Base-by-base conservation (phyloP, 30 jellyfish, hydroid and myxozoan species). In the Pelagia noctiluca region DNA sequence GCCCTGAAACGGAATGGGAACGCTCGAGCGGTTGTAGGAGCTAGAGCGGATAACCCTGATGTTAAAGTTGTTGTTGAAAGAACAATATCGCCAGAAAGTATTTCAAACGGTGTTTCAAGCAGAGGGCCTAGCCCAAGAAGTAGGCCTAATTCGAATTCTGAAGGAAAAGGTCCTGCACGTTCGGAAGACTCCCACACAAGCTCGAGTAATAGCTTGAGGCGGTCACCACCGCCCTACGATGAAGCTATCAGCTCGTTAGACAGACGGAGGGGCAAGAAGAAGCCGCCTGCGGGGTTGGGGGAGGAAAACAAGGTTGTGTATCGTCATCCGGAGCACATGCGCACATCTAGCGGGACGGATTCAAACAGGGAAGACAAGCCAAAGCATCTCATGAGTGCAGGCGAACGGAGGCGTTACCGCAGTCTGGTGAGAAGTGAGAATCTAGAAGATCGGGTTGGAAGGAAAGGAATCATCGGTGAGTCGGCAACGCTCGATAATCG, bases 171-270 rank as follows among this genome's bases (percentile, higher is more conserved):
- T n/a, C n/a, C n/a, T n/a, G n/a, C 76, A 4, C 53, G 83, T 18
- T 29, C 84, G 0, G 62, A 50, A 23, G 71, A 60, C 67, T 33
- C 76, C 10, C 32, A 16, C 2, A 49, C 54, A 3, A 69, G 78
- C 16, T 81, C 84, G 37, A 46, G 49, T 13, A 29, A 36, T 0
- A 81, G 78, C 36, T 26, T 33, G 13, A 22, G 72, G 66, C 91
- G 74, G 26, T 82, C 92, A 16, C 92, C 92, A 0, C 92, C 92
- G 7, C 92, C 92, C 1, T 82, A 82, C 34, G 92, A 82, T 33
- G 92, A 48, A 21, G 92, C 92, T 7, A 53, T 82, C 0, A 86
- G 76, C 1, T 54, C 89, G 36, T 52, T 67, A 25, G 81, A 75
- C 49, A 76, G 81, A 48, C 67, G 78, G 31, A 60, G 90, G 30